A percentile compares a stretch with the other conserved stretches of the same genome.
Evolutionary conservation across 2,113 vertebrate genomes (phyloP).

Genomic region (Petaurus breviceps): DNA sequence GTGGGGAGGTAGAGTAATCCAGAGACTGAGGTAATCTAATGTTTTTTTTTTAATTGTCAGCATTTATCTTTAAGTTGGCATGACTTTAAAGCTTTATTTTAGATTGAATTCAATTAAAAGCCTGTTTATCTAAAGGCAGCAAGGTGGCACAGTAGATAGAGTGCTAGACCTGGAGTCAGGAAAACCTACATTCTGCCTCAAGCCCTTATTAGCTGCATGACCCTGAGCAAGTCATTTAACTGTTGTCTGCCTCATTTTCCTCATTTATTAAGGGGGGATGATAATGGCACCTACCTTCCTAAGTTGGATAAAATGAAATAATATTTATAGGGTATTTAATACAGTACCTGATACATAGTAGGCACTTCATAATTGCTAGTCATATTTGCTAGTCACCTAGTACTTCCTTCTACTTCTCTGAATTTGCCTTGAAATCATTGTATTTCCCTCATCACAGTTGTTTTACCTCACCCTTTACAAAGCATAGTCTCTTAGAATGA

Average conservation of each 20-base stretch:
- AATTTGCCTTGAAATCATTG: neutral
- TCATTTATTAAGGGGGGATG: neutral
- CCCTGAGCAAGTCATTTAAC: neutral
- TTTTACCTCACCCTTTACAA: neutral
- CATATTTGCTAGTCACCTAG: neutral
- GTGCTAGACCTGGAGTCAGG: neutral
- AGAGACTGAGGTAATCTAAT: neutral
- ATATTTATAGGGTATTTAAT: neutral
- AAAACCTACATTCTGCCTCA: neutral
- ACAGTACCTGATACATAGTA: neutral
- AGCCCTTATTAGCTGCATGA: neutral
- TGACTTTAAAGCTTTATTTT: neutral
- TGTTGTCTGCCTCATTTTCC: neutral
- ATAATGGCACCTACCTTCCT: neutral
- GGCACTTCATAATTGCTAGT: neutral
- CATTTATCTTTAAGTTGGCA: neutral
- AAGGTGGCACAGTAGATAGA: neutral
- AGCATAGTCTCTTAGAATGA: neutral
- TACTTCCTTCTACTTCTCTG: neutral
- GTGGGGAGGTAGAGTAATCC: neutral
- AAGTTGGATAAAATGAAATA: neutral
- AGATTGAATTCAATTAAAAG: neutral
- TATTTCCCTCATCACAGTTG: neutral
- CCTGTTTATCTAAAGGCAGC: neutral
- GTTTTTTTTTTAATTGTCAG: neutral